Conservation (phyloP, 2,113 vertebrate species). For the Australoheros scitulus region DNA sequence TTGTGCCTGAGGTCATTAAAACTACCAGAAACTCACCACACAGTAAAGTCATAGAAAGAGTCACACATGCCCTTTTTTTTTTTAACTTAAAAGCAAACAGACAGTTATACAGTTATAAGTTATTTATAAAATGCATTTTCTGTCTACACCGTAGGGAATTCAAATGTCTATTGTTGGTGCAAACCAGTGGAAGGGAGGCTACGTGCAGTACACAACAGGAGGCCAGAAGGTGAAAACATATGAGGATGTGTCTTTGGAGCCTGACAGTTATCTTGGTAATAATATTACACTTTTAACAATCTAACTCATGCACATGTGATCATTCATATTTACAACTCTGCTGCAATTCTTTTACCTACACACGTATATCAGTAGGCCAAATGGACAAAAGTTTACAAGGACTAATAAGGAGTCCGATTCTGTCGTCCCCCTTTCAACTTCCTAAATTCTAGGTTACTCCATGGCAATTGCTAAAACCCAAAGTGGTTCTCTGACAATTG, state of each 20-base stretch:
- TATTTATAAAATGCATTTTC: background rate
- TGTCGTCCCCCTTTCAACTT: no score
- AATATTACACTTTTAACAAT: background rate
- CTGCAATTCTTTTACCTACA: background rate
- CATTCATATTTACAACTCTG: background rate
- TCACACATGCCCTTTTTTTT: background rate
- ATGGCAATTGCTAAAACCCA: no score
- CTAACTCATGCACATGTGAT: background rate
- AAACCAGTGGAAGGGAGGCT: slow-evolving; percentile 76
- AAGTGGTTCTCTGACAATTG: no score
- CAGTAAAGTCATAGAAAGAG: background rate
- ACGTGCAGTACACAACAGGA: background rate
- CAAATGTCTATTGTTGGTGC: slow-evolving; percentile 70
- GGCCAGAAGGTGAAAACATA: background rate
- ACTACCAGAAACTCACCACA: background rate
- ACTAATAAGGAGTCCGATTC: no score
- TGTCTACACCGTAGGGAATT: background rate
- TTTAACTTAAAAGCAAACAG: background rate
- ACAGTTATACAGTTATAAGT: background rate
- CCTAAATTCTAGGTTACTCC: no score
- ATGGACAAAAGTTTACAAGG: no score
- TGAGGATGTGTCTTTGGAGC: background rate
- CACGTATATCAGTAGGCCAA: no score
- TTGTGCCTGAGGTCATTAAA: background rate
- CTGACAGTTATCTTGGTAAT: slow-evolving; percentile 76